A percentile compares a stretch with the other conserved stretches of the same genome.
phyloP scores from a whole-genome alignment of 2,797 vertebrate genomes.

The Geotrypetes seraphini region DNA sequence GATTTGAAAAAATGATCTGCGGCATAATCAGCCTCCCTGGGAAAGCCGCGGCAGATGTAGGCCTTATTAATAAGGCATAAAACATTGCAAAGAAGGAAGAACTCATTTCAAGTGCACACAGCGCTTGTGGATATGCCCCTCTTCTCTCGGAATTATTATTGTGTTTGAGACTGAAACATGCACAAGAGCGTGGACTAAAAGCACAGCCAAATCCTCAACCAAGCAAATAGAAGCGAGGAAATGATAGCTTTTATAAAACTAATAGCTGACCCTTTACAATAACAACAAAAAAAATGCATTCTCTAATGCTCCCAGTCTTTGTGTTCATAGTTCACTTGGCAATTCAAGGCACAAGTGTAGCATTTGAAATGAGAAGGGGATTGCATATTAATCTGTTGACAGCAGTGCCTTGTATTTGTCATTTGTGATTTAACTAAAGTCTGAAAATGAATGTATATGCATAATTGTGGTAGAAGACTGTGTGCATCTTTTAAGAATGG shows the following conservation, averaged over 20 bases:
- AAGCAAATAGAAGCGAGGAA: no score
- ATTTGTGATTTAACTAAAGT: background rate
- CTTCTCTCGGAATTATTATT: no score
- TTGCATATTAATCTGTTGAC: background rate
- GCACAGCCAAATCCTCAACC: no score
- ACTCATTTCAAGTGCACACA: background rate
- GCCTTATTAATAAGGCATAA: background rate
- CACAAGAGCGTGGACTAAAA: no score
- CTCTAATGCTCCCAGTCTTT: background rate
- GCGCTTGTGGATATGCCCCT: no score
- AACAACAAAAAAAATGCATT: no score
- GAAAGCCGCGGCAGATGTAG: background rate
- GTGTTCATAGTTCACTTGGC: background rate
- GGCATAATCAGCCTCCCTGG: constrained; percentile 1
- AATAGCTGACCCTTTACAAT: background rate
- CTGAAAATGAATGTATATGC: background rate
- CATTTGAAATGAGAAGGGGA: background rate
- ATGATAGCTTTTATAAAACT: background rate
- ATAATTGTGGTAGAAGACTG: background rate
- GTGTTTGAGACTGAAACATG: no score
- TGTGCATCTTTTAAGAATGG: background rate
- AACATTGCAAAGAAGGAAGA: background rate
- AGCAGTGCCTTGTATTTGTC: background rate
- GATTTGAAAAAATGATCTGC: background rate
- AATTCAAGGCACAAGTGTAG: background rate